Percentiles rank a stretch among this genome's conserved stretches.
phyloP scores from a whole-genome alignment of 2,797 vertebrate genomes.

The Alauda arvensis region DNA sequence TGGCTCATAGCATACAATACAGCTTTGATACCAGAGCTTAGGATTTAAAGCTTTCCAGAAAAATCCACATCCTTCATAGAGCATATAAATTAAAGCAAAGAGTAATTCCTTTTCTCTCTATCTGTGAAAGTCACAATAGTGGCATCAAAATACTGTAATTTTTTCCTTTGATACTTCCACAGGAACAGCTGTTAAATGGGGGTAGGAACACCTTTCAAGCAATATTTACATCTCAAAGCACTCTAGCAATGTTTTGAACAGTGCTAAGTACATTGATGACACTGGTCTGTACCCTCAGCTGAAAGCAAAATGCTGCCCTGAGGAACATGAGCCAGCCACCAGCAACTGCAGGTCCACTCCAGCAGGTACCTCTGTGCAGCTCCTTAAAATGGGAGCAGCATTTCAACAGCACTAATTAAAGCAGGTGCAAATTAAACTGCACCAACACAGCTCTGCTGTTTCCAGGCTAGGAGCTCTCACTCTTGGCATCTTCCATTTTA shows the following conservation, averaged over 20 bases:
- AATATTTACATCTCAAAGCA: background rate
- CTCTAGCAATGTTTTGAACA: background rate
- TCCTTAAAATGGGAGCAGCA: background rate
- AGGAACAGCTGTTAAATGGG: background rate
- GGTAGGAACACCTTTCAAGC: background rate
- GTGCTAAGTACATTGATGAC: background rate
- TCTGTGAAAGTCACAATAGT: background rate
- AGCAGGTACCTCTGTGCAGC: background rate
- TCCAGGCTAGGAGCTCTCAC: background rate
- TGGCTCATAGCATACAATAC: constrained; percentile 29
- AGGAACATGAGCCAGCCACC: background rate
- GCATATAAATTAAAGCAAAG: background rate
- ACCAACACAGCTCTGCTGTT: background rate
- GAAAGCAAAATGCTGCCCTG: background rate
- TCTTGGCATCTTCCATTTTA: background rate
- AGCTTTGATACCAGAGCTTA: background rate
- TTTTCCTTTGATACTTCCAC: background rate
- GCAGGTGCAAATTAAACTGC: background rate
- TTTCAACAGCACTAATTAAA: background rate
- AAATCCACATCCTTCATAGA: background rate
- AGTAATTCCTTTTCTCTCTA: constrained; percentile 20
- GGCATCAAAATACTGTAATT: background rate
- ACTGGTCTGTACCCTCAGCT: background rate
- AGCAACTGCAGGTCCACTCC: background rate
- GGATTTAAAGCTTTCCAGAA: constrained; percentile 22